These are phyloP conservation scores for Cheilosia urbana DNA, from an alignment of 2,888 invertebrate genomes.

Conservation along the genomic window DNA sequence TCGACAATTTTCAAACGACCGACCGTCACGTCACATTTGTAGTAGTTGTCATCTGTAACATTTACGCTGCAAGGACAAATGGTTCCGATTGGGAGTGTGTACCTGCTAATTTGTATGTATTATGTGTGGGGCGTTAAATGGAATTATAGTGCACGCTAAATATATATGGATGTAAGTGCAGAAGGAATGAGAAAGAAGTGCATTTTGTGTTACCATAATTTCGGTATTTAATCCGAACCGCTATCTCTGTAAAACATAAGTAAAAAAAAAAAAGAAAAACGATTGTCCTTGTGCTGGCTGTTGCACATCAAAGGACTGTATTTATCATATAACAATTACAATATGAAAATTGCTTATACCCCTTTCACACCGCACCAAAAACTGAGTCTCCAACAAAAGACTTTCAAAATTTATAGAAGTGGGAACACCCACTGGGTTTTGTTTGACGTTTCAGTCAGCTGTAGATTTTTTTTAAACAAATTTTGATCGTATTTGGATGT, in stretches of 20 bases:
- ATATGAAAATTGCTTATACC: slow-evolving; percentile 23
- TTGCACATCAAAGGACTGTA: slow-evolving; percentile 14
- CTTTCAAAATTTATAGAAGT: no score
- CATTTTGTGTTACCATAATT: slow-evolving; percentile 20
- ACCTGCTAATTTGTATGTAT: not conserved
- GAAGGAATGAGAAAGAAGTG: not conserved
- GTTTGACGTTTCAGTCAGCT: no score
- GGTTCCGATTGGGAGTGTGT: not conserved
- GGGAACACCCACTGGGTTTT: no score
- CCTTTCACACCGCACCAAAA: no score
- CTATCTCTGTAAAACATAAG: slow-evolving; percentile 23
- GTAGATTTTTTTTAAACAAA: no score
- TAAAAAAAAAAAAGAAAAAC: not conserved
- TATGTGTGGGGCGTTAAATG: not conserved
- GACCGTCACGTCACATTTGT: not conserved
- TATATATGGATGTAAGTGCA: slow-evolving; percentile 9
- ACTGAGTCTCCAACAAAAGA: no score
- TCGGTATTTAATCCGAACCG: slow-evolving; percentile 4
- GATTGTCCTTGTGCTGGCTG: not conserved
- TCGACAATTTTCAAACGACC: not conserved
- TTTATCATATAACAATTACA: slow-evolving; percentile 23
- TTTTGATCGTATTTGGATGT: no score
- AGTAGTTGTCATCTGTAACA: not conserved
- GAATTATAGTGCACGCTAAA: slow-evolving; percentile 8
- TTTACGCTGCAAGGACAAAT: not conserved